These are phyloP conservation scores for Cataglyphis livida DNA, from an alignment of 2,888 invertebrate genomes.

Conservation along the genomic window DNA sequence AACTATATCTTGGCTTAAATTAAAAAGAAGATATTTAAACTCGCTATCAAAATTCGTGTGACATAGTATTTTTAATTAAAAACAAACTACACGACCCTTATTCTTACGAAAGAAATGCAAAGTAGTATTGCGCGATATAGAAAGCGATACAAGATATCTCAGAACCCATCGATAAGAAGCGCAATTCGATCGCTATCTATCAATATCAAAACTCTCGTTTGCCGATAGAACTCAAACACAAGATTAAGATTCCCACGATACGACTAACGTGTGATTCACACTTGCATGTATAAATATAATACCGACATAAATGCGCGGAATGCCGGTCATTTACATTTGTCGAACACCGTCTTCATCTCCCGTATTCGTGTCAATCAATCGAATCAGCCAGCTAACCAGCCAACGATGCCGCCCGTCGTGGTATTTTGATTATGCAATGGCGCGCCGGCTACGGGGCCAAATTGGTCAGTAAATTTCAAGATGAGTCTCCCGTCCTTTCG, in stretches of 20 bases:
- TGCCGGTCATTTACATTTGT: conserved; percentile 28
- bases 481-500: conserved; percentile 74
- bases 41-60: not conserved
- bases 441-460: conserved; percentile 58
- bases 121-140: conserved; percentile 31
- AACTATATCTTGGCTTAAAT: not conserved
- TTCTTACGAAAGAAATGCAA: conserved; percentile 36
- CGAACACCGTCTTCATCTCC: conserved; percentile 5
- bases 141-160: not conserved
- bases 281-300: not conserved
- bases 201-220: conserved; percentile 11
- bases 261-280: not conserved
- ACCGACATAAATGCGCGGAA: not conserved
- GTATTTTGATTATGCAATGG: conserved; percentile 70
- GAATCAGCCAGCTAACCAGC: not conserved
- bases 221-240: not conserved
- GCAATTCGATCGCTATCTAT: conserved; percentile 2
- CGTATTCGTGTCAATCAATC: conserved; percentile 15
- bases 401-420: conserved; percentile 38
- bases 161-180: not conserved
- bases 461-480: conserved; percentile 76
- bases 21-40: not conserved
- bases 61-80: not conserved
- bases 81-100: not conserved
- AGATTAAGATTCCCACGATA: not conserved